phyloP scores from a whole-genome alignment of 1,140 invertebrate species.

The Bombus superbus region DNA sequence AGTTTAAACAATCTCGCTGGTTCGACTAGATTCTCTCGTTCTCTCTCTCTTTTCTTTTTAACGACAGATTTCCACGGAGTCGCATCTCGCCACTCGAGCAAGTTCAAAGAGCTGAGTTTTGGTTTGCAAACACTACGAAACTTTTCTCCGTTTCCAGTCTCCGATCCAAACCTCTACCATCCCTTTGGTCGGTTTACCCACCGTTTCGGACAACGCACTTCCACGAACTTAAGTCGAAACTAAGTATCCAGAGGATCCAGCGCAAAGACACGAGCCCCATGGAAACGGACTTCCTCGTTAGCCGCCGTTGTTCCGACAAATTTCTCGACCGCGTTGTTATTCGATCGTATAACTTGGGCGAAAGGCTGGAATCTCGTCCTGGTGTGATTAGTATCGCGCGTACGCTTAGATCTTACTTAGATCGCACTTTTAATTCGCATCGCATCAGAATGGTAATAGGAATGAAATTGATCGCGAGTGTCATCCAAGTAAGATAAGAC shows the following conservation, averaged over 20 bases:
- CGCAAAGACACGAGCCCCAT: conserved; percentile 18
- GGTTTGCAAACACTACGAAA: conserved; percentile 35
- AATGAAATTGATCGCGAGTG: too few species aligned
- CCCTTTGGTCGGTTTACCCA: conserved; percentile 1
- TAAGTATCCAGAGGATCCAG: conserved; percentile 45
- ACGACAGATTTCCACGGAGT: conserved; percentile 43
- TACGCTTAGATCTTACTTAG: too few species aligned
- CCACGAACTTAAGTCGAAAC: conserved; percentile 57
- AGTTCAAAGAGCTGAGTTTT: conserved; percentile 9
- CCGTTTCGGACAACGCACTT: conserved; percentile 4
- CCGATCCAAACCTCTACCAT: not conserved
- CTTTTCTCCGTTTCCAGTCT: conserved; percentile 31
- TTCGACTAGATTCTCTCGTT: conserved; percentile 9
- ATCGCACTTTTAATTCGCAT: too few species aligned
- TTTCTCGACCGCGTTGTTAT: conserved; percentile 55
- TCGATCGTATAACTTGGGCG: not conserved
- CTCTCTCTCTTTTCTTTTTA: not conserved
- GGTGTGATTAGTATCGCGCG: too few species aligned
- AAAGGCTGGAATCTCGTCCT: too few species aligned
- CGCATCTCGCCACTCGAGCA: not conserved
- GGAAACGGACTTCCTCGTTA: conserved; percentile 50
- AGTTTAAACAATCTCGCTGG: conserved; percentile 75
- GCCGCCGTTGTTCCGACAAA: conserved; percentile 26
- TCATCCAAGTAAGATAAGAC: too few species aligned
- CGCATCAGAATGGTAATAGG: too few species aligned